Percentiles rank a stretch among this genome's conserved stretches.
These are phyloP conservation scores for Diorhabda carinulata DNA, from an alignment of 1,140 invertebrate genomes.

Conservation along the genomic window DNA sequence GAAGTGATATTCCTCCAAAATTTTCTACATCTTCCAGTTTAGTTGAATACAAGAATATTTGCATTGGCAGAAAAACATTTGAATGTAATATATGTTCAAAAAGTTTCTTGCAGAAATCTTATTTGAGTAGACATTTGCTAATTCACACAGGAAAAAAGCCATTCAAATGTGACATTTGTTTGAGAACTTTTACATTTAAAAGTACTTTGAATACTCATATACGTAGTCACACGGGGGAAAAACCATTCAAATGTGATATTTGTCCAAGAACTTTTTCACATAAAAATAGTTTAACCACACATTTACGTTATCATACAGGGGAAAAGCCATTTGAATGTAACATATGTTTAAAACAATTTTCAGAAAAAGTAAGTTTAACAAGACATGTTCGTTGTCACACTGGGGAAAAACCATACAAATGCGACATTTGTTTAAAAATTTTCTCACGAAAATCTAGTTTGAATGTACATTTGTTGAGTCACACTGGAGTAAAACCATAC, in stretches of 20 bases:
- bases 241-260: no score
- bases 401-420: background rate
- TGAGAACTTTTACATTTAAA: slow-evolving; percentile 51
- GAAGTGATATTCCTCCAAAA: no score
- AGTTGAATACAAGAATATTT: no score
- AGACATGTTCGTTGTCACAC: background rate
- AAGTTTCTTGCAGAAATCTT: no score
- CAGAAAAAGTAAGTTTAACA: no score
- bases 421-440: background rate
- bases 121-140: no score
- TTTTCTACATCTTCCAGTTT: no score
- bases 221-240: slow-evolving; percentile 35
- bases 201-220: slow-evolving; percentile 55
- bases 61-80: no score
- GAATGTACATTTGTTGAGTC: background rate
- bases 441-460: background rate
- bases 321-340: slow-evolving; percentile 70
- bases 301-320: slow-evolving; percentile 58
- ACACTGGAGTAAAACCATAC: background rate
- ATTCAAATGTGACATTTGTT: slow-evolving; percentile 52
- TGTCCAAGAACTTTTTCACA: slow-evolving; percentile 45
- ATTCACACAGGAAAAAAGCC: slow-evolving; percentile 43
- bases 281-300: slow-evolving; percentile 15
- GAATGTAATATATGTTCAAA: no score
- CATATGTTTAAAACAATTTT: slow-evolving; percentile 54